Conservation (phyloP, 2,888 invertebrate genomes). For the Biston betularia region DNA sequence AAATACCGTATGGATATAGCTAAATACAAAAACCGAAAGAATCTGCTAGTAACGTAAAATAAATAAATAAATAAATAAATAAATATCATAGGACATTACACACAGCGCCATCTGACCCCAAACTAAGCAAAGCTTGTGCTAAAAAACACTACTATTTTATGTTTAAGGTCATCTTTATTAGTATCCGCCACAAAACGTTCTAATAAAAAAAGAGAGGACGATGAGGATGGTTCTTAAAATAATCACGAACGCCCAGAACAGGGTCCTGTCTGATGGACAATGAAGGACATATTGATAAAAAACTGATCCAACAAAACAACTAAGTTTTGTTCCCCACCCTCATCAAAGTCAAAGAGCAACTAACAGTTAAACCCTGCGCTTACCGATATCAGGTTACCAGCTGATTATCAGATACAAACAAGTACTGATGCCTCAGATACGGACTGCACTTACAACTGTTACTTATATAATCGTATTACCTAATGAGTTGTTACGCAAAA, state of each 20-base stretch:
- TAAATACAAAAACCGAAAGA: too few species aligned
- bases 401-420: constrained; percentile 48
- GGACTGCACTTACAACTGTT: constrained; percentile 51
- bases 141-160: too few species aligned
- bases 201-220: too few species aligned
- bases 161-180: too few species aligned
- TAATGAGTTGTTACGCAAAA: constrained; percentile 59
- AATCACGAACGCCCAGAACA: not conserved
- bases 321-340: constrained; percentile 14
- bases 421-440: constrained; percentile 36
- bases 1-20: too few species aligned
- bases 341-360: constrained; percentile 19
- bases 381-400: constrained; percentile 32
- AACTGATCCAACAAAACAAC: constrained; percentile 10
- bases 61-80: too few species aligned
- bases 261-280: not conserved
- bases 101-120: too few species aligned
- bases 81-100: too few species aligned
- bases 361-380: constrained; percentile 17
- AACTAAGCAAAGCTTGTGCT: too few species aligned
- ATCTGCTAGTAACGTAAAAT: too few species aligned
- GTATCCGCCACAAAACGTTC: too few species aligned
- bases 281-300: not conserved
- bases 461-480: constrained; percentile 62
- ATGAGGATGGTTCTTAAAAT: too few species aligned